Percentiles rank a stretch among this genome's conserved stretches.
phyloP scores from a whole-genome alignment of 2,113 vertebrate species.

The Gnathonemus echidnorhynchus region DNA sequence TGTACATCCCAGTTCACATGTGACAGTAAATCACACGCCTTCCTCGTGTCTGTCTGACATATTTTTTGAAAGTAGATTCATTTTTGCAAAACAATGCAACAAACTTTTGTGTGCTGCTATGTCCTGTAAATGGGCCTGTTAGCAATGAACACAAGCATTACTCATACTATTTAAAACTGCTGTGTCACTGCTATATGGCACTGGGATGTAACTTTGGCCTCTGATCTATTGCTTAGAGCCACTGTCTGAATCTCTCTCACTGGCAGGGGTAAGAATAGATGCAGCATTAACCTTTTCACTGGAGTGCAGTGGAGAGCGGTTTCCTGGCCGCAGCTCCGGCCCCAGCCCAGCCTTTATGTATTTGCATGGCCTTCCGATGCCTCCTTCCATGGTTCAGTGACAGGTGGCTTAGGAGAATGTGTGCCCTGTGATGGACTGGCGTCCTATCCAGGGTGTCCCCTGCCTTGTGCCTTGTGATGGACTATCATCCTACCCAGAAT shows the following conservation, averaged over 20 bases:
- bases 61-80: neutral
- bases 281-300: neutral
- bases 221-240: neutral
- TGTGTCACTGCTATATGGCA: neutral
- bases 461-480: no score
- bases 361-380: neutral
- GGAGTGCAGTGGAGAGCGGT: neutral
- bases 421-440: neutral
- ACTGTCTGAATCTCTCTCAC: neutral
- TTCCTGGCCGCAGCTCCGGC: neutral
- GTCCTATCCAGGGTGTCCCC: neutral
- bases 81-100: neutral
- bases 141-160: neutral
- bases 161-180: neutral
- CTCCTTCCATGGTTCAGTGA: neutral
- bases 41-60: neutral
- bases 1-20: neutral
- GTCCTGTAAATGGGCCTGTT: neutral
- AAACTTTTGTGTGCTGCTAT: neutral
- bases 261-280: neutral
- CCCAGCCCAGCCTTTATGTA: neutral
- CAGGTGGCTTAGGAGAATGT: neutral
- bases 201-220: neutral
- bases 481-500: neutral
- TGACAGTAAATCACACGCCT: neutral